Conservation (phyloP, 1,140 invertebrate genomes). For the Apis dorsata region DNA sequence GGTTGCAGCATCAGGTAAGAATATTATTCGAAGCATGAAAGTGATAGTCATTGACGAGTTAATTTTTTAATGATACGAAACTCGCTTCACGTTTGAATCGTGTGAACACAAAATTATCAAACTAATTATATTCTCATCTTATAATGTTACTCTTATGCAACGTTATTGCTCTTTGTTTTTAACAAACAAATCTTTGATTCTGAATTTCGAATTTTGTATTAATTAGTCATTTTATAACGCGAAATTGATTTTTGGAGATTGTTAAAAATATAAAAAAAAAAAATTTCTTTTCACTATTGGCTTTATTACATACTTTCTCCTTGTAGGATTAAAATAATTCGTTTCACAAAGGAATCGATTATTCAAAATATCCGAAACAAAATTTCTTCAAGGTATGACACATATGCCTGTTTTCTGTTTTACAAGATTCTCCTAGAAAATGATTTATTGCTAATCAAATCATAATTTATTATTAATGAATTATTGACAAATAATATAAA, state of each 20-base stretch:
- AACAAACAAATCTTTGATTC: neutral
- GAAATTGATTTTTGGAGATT: neutral
- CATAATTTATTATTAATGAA: neutral
- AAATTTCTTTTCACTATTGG: neutral
- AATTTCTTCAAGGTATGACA: neutral
- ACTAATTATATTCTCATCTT: conserved; percentile 11
- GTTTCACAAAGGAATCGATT: neutral
- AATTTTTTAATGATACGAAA: conserved; percentile 18
- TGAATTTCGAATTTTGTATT: neutral
- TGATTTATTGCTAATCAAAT: neutral
- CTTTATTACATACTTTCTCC: neutral
- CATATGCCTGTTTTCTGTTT: neutral
- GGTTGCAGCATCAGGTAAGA: neutral
- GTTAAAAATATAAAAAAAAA: neutral
- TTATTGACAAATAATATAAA: neutral
- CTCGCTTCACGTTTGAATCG: conserved; percentile 21
- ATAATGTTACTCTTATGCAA: conserved; percentile 2
- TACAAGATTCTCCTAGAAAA: neutral
- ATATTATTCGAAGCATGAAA: neutral
- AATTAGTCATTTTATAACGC: too few relatives aligned
- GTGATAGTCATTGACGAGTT: neutral
- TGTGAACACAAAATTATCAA: too few relatives aligned
- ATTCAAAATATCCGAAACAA: neutral
- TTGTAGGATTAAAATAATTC: neutral
- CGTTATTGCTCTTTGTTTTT: neutral